A percentile compares a stretch with the other conserved stretches of the same genome.
These are phyloP conservation scores for Solea solea DNA, from an alignment of 2,113 vertebrate genomes.

Conservation along the genomic window DNA sequence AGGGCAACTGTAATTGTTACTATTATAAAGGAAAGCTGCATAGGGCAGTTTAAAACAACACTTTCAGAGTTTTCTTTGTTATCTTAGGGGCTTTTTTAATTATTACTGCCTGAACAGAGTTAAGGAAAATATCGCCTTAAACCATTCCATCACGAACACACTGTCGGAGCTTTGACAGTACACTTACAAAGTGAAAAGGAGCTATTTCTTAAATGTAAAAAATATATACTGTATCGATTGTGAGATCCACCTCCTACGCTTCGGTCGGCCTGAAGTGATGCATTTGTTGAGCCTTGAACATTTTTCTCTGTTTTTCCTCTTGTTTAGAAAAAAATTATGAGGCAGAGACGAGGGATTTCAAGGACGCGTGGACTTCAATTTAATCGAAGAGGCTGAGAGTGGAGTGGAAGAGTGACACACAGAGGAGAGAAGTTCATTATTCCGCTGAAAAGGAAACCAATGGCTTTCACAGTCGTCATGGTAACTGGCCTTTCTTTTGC, in stretches of 20 bases:
- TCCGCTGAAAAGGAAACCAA: conserved; percentile 84
- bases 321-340: conserved; percentile 78
- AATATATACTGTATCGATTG: conserved; percentile 31
- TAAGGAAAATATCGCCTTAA: conserved; percentile 2
- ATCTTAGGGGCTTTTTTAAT: background rate
- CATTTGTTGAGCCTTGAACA: conserved; percentile 69
- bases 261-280: conserved; percentile 44
- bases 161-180: background rate
- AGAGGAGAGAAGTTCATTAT: conserved; percentile 87
- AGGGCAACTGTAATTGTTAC: background rate
- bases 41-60: background rate
- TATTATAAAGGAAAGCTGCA: background rate
- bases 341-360: conserved; percentile 79
- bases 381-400: conserved; percentile 81
- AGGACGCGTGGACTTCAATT: conserved; percentile 78
- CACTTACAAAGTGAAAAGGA: conserved; percentile 17
- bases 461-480: conserved; percentile 84
- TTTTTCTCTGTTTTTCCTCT: conserved; percentile 59
- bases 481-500: conserved; percentile 82
- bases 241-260: conserved; percentile 33
- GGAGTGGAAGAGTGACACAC: conserved; percentile 82
- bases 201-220: conserved; percentile 10
- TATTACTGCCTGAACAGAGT: background rate
- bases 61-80: background rate
- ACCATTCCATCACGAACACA: background rate